Base-by-base conservation (phyloP, 2,797 vertebrate genomes). In the Pipistrellus nathusii region DNA sequence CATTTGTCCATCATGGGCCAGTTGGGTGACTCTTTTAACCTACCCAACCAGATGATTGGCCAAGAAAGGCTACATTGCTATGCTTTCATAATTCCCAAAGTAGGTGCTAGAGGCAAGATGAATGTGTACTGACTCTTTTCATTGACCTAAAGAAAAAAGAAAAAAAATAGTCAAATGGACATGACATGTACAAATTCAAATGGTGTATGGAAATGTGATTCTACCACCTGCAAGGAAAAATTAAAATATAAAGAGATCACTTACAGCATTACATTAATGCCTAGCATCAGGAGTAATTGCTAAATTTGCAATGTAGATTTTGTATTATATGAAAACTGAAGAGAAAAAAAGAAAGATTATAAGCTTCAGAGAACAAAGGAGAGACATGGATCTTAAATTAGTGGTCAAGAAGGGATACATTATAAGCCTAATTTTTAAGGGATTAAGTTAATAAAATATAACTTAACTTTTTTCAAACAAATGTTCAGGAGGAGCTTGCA, bases 371-470 rank as follows among this genome's bases (percentile, higher is more conserved):
- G 9, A 41, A 48, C 11, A 82, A 90, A 55, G 9, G 5, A 27
- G 18, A 71, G 30, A 57, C 38, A 18, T n/a, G 4, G 30, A 18
- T 35, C 8, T 71, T 53, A 82, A 21, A 11, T 59, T 84, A 51
- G 25, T 75, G 72, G 17, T 66, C 53, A 88, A 69, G 41, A n/a
- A 1, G 10, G 18, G 66, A 62, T 46, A 57, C 8, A 30, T 11
- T 85, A 27, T 6, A 81, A 12, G 13, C 6, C 5, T 69, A 80
- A 80, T 76, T 71, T 71, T 85, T 85, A 92, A 88, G 73, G 8
- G 27, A 92, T 48, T 76, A 83, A 21, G 23, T 66, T 83, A 80
- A 69, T 76, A 27, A 84, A 92, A 94, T 87, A 23, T 55, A 55
- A 89, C 68, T 81, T 82, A 10, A 46, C 8, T 25, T 48, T 76